A percentile compares a stretch with the other conserved stretches of the same genome.
Evolutionary conservation across 2,113 vertebrate genomes (phyloP).

Genomic region (Mastomys coucha): DNA sequence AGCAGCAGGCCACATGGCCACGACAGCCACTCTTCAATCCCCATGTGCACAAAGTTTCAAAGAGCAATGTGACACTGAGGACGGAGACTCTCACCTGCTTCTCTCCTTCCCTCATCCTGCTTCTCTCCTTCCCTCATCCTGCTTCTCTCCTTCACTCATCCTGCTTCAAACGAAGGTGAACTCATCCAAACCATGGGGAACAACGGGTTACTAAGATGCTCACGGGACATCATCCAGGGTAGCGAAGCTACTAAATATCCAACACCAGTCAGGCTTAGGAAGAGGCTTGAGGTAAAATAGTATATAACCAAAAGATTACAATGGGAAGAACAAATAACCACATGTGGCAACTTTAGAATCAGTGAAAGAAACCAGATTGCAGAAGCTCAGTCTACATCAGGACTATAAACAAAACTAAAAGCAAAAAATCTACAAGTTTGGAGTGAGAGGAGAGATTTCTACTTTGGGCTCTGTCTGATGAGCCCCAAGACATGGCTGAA

Average conservation of each 20-base stretch:
- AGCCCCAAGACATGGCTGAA: neutral
- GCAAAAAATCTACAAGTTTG: neutral
- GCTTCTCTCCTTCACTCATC: neutral
- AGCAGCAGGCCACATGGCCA: neutral
- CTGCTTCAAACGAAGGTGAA: slow-evolving; percentile 20
- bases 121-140: no score
- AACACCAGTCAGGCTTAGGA: neutral
- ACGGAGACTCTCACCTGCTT: neutral
- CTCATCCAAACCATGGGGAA: neutral
- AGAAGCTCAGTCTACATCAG: neutral
- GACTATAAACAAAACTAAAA: neutral
- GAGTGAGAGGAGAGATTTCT: slow-evolving; percentile 24
- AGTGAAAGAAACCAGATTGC: neutral
- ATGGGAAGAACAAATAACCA: neutral
- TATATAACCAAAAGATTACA: neutral
- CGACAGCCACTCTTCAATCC: neutral
- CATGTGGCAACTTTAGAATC: neutral
- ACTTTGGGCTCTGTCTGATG: neutral
- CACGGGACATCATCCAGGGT: neutral
- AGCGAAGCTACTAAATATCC: neutral
- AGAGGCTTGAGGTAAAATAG: neutral
- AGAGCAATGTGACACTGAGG: neutral
- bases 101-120: neutral
- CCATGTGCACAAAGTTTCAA: neutral
- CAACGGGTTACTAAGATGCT: neutral